Evolutionary conservation across 2,797 vertebrate genomes (phyloP), one percentile per base, ranked within the genome.

Genomic region (Ctenopoma multispine): DNA sequence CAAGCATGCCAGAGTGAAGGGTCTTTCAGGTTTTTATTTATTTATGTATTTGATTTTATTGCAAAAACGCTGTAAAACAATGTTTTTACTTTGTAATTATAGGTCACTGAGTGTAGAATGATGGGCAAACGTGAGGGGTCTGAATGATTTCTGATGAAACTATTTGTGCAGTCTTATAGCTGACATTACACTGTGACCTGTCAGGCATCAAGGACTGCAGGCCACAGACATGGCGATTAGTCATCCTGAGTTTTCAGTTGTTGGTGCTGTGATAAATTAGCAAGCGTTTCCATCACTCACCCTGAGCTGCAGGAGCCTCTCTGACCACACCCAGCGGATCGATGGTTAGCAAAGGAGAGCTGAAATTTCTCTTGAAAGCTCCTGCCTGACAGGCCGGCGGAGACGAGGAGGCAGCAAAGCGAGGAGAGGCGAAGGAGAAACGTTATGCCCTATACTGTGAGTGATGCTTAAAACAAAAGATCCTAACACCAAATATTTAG

Each of bases 291-390:
- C 59, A 57, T 84, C 86, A 80, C 94, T 96, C 90, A 97, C 96
- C 96, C 82, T 92, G 92, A 10, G 92, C 81, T 58, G 94, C 91
- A 13, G 94, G 94, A 53, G 93, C 91, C 75, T 96, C 96, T 87
- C 87, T 90, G 49, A 94, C 92, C 69, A 92, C 88, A 48, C 89
- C 91, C 72, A 94, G 84, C 12, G 88, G 84, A n/a, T 96, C 95
- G 3, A 89, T 92, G 59, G 95, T 92, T 36, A 97, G 93, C 75
- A 98, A 91, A 0, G 96, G 96, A 61, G 96, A 97, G 91, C 96
- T 98, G 94, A 97, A 96, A 92, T 97, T 97, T 18, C 96, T 93
- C 58, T 95, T 95, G 89, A 97, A 97, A 55, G 94, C 94, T 72
- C 95, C 92, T 0, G 94, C 89, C 96, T 97, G 87, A 50, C 38